These are phyloP conservation scores for Mythimna impura DNA, from an alignment of 2,888 invertebrate species.

Conservation along the genomic window DNA sequence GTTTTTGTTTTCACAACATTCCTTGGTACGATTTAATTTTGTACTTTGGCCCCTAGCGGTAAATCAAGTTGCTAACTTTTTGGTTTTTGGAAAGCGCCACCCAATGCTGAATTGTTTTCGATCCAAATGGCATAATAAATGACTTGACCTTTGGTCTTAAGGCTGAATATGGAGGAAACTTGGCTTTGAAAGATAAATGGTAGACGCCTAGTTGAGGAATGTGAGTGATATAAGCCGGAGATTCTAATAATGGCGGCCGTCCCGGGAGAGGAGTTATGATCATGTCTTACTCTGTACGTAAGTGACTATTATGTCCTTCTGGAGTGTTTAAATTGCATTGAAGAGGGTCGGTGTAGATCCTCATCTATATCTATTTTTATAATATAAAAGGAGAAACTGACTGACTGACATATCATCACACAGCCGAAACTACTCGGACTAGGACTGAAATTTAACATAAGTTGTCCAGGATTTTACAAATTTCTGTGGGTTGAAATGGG, in stretches of 20 bases:
- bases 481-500: no score
- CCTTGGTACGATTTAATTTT: constrained; percentile 68
- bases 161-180: constrained; percentile 49
- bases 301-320: constrained; percentile 22
- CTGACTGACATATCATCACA: no score
- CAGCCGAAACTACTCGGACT: no score
- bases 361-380: no score
- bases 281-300: constrained; percentile 14
- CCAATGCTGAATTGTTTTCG: constrained; percentile 54
- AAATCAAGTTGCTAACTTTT: constrained; percentile 64
- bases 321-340: constrained; percentile 5
- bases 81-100: constrained; percentile 48
- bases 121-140: constrained; percentile 57
- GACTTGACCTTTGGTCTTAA: constrained; percentile 45
- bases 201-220: constrained; percentile 46
- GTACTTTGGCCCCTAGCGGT: constrained; percentile 56
- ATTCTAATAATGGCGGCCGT: constrained; percentile 39
- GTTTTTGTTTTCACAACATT: constrained; percentile 58
- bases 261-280: constrained; percentile 35
- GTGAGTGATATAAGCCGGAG: constrained; percentile 44
- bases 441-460: no score
- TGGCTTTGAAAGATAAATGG: constrained; percentile 54
- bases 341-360: background rate
- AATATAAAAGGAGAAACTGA: no score
- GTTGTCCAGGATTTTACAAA: no score